Percentiles rank a stretch among this genome's conserved stretches.
Evolutionary conservation across 1,140 invertebrate species (phyloP).

Genomic region (Hesperophylax magnus): DNA sequence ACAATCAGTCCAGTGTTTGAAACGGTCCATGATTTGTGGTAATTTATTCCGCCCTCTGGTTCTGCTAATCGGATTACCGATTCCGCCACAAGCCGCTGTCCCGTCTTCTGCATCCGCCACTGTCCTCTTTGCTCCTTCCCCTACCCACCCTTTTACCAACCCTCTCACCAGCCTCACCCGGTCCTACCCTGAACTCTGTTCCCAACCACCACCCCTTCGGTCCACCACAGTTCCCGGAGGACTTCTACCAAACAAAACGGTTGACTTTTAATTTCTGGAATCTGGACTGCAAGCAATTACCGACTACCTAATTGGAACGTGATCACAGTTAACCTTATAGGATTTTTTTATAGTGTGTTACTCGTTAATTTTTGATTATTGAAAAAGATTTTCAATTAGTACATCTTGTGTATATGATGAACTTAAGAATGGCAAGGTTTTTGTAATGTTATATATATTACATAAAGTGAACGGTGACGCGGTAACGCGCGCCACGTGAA

Average conservation of each 20-base stretch:
- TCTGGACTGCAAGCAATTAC: conserved; percentile 18
- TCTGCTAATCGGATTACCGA: conserved; percentile 24
- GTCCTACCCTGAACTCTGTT: neutral
- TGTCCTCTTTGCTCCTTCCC: neutral
- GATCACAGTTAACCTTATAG: neutral
- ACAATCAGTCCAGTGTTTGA: conserved; percentile 32
- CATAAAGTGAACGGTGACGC: no score
- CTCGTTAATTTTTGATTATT: no score
- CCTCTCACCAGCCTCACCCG: neutral
- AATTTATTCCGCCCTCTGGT: conserved; percentile 33
- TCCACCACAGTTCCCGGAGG: neutral
- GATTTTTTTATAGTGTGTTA: no score
- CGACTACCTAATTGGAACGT: conserved; percentile 19
- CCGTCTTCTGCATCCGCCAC: conserved; percentile 8
- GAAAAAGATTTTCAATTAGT: no score
- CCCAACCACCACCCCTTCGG: neutral
- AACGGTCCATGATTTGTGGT: conserved; percentile 17
- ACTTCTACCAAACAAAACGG: conserved; percentile 4
- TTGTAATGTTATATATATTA: no score
- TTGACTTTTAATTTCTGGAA: conserved; percentile 12
- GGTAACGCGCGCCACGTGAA: no score
- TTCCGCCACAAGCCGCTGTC: conserved; percentile 8
- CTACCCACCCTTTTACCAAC: neutral
- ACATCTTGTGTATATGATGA: no score
- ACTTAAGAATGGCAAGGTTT: no score